A percentile compares a stretch with the other conserved stretches of the same genome.
phyloP scores from a whole-genome alignment of 2,888 invertebrate species.

The Drosophila nr. medialis region DNA sequence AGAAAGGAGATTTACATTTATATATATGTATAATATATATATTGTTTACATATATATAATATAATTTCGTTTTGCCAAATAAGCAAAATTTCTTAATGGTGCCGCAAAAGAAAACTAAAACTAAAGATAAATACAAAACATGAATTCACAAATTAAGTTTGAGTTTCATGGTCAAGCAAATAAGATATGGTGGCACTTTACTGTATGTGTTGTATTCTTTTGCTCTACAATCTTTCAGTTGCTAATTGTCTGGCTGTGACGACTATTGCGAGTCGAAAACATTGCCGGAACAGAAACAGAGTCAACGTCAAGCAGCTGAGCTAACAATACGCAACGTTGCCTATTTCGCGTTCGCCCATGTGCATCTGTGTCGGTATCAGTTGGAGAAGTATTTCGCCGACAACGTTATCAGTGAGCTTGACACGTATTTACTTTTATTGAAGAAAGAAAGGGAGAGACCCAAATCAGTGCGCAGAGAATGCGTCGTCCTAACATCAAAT shows the following conservation, averaged over 20 bases:
- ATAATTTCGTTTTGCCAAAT: neutral
- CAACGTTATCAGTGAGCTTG: constrained; percentile 38
- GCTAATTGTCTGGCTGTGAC: constrained; percentile 27
- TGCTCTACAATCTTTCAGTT: constrained; percentile 42
- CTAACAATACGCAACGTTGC: constrained; percentile 33
- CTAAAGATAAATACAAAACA: neutral
- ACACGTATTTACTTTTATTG: constrained; percentile 48
- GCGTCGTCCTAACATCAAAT: constrained; percentile 83
- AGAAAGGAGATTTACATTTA: neutral
- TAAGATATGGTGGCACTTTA: constrained; percentile 1
- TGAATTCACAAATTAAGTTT: neutral
- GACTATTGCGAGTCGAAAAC: constrained; percentile 8
- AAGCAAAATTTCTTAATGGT: neutral
- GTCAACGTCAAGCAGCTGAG: constrained; percentile 41
- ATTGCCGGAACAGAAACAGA: neutral
- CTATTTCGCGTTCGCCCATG: constrained; percentile 17
- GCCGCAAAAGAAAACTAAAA: neutral
- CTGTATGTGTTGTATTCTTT: constrained; percentile 22
- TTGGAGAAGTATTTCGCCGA: constrained; percentile 24
- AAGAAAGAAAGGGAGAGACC: neutral
- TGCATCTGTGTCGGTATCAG: constrained; percentile 26
- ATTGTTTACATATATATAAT: neutral
- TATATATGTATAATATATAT: neutral
- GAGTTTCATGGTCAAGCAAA: constrained; percentile 1
- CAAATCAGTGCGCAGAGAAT: constrained; percentile 47